phyloP scores from a whole-genome alignment of 1,140 invertebrate species.

The Ips typographus region DNA sequence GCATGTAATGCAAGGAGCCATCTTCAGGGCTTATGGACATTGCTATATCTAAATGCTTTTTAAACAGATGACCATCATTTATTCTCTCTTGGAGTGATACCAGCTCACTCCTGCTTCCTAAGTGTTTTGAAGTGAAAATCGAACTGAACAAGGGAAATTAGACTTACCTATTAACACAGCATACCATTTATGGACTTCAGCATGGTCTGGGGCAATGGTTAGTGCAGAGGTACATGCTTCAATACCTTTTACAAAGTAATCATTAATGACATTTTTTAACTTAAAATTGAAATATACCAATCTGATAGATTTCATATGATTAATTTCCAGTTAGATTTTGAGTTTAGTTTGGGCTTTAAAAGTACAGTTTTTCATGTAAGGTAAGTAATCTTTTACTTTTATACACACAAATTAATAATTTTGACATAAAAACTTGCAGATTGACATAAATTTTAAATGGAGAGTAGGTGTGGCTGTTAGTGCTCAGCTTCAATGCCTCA shows the following conservation, averaged over 20 bases:
- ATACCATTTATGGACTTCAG: slow-evolving; percentile 78
- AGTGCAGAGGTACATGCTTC: slow-evolving; percentile 63
- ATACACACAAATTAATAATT: no score
- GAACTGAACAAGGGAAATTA: neutral
- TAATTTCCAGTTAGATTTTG: neutral
- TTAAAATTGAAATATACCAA: slow-evolving; percentile 20
- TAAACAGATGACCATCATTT: slow-evolving; percentile 66
- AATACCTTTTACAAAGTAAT: slow-evolving; percentile 54
- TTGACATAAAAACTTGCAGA: no score
- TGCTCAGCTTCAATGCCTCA: no score
- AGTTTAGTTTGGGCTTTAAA: no score
- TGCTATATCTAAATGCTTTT: slow-evolving; percentile 72
- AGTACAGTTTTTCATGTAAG: no score
- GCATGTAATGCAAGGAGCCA: slow-evolving; percentile 66
- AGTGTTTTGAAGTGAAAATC: neutral
- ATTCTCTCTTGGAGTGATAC: slow-evolving; percentile 69
- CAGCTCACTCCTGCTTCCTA: slow-evolving; percentile 39
- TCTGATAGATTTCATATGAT: neutral
- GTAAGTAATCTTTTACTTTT: no score
- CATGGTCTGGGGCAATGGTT: slow-evolving; percentile 55
- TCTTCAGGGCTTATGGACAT: slow-evolving; percentile 67
- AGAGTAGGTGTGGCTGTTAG: no score
- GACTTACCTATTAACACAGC: slow-evolving; percentile 67
- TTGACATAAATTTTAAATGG: no score
- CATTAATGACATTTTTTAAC: neutral